These are phyloP conservation scores for Cuniculus paca DNA, from an alignment of 2,797 vertebrate species.

Conservation along the genomic window DNA sequence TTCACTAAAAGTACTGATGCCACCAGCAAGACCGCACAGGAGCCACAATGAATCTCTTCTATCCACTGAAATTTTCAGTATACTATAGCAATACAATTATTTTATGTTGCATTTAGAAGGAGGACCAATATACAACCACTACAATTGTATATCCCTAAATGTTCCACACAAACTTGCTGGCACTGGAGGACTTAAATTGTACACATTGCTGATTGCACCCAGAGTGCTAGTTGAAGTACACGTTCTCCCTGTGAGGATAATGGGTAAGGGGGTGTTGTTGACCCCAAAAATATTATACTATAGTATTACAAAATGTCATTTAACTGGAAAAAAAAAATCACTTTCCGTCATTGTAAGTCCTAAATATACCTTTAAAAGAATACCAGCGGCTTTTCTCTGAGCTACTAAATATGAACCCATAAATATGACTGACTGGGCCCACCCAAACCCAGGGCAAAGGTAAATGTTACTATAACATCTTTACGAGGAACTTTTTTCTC, in stretches of 20 bases:
- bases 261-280: neutral
- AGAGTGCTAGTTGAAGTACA: neutral
- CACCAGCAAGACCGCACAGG: neutral
- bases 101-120: constrained; percentile 45
- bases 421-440: neutral
- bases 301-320: neutral
- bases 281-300: neutral
- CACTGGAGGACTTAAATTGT: neutral
- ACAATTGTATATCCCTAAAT: neutral
- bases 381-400: constrained; percentile 47
- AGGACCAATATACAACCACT: neutral
- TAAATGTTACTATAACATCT: neutral
- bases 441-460: neutral
- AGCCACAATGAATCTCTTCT: neutral
- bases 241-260: neutral
- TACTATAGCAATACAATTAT: neutral
- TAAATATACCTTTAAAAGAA: neutral
- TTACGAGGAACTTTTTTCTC: neutral
- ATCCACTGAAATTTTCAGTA: neutral
- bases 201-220: neutral
- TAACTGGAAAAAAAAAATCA: constrained; percentile 8
- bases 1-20: constrained; percentile 44
- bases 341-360: neutral
- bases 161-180: neutral
- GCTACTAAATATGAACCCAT: neutral